phyloP scores from a whole-genome alignment of 2,888 invertebrate species.

The Chesias legatella region DNA sequence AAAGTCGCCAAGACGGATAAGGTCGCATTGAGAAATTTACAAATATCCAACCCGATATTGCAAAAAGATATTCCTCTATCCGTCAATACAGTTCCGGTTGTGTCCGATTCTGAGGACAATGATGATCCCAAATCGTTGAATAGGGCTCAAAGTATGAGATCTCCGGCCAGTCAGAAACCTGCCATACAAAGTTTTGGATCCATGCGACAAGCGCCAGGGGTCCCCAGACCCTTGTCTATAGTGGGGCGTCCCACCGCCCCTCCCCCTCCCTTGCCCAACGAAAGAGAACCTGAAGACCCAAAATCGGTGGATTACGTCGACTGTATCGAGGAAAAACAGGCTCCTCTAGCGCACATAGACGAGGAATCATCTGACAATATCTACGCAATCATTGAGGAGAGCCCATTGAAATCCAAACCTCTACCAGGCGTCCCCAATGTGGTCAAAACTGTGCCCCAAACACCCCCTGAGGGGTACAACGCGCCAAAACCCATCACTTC shows the following conservation, averaged over 20 bases:
- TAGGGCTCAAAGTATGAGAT: conserved; percentile 91
- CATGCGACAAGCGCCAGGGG: conserved; percentile 85
- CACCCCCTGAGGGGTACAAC: conserved; percentile 74
- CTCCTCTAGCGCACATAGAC: conserved; percentile 82
- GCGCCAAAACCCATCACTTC: conserved; percentile 64
- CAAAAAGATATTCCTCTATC: conserved; percentile 84
- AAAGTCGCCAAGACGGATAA: conserved; percentile 85
- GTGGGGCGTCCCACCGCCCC: conserved; percentile 87
- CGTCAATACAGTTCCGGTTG: conserved; percentile 81
- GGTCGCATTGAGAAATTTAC: conserved; percentile 85
- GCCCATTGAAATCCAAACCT: conserved; percentile 76
- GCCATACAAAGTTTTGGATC: conserved; percentile 89
- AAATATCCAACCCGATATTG: conserved; percentile 91
- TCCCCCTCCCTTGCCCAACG: conserved; percentile 85
- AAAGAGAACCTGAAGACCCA: conserved; percentile 46
- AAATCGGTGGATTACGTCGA: conserved; percentile 86
- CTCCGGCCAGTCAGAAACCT: conserved; percentile 78
- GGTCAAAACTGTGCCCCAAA: conserved; percentile 51
- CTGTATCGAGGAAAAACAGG: conserved; percentile 85
- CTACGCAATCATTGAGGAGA: conserved; percentile 92
- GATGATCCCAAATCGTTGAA: conserved; percentile 82
- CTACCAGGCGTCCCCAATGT: conserved; percentile 59
- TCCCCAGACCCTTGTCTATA: conserved; percentile 87
- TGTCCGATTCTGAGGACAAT: conserved; percentile 70
- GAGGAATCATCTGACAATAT: conserved; percentile 88